Evolutionary conservation across 1,140 invertebrate genomes (phyloP), one percentile per base, ranked within the genome.

Genomic region (Drosophila tropicalis): DNA sequence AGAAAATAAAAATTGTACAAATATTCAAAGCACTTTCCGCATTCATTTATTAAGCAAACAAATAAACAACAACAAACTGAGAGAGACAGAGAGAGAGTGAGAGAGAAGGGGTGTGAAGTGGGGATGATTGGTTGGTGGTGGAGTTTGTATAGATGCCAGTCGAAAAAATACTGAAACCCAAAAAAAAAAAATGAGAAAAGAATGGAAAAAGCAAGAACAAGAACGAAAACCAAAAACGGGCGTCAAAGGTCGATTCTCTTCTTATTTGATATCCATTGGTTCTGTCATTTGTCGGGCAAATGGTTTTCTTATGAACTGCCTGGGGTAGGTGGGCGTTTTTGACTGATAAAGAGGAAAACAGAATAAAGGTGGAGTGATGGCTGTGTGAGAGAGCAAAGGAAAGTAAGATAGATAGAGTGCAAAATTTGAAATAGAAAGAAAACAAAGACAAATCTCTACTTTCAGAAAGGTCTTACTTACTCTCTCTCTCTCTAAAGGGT

Each of bases 31-130:
- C 79, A 77, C 70, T 85, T 85, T 84, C 58, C 67, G 64, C 77
- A 63, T 84, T 85, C 73, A 84, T 77, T 77, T 77, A 71, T 81
- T 85, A 74, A 61, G 73, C 82, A 85, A 80, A 85, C 65, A 84
- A 79, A 74, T 40, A 13, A 39, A 60, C 17, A 55, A 51, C 41
- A 15, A 22, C 10, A 0, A 39, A 3, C 3, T 13, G 7, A 3
- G 7, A 5, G 13, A 4, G 4, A 40, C 39, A 40, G 17, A 22
- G 2, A 32, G 13, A 3, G 7, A 3, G 12, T 2, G 5, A 40
- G 39, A 51, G 25, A 22, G 5, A 32, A 25, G 22, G 22, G 22
- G 19, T 22, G 19, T 22, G 13, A 51, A 10, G 36, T 39, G 36
- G 36, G 12, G 36, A 5, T 29, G 29, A 29, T 29, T 29, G 5